Conservation (phyloP, 2,888 invertebrate species). For the Philereme vetulata region DNA sequence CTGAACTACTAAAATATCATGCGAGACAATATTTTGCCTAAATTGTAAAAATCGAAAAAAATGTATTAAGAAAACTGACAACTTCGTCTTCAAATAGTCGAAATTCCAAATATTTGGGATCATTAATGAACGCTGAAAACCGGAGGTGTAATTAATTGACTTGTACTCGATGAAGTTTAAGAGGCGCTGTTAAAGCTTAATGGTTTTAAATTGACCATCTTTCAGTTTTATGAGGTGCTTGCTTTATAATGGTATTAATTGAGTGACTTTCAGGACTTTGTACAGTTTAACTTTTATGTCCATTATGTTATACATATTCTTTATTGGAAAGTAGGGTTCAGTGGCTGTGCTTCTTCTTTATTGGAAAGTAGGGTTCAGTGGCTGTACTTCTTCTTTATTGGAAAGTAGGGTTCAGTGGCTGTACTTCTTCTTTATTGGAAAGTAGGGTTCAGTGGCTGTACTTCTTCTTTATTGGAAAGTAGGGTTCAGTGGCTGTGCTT, state of each 20-base stretch:
- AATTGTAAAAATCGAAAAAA: constrained; percentile 2
- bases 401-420: no score
- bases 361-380: no score
- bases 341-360: no score
- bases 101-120: constrained; percentile 37
- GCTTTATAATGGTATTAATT: constrained; percentile 22
- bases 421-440: no score
- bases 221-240: constrained; percentile 38
- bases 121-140: constrained; percentile 33
- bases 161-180: constrained; percentile 43
- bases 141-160: constrained; percentile 41
- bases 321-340: no score
- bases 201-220: constrained; percentile 40
- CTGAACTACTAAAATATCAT: background rate
- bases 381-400: no score
- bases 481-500: no score
- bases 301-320: background rate
- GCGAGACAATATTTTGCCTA: background rate
- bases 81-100: constrained; percentile 32
- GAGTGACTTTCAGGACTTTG: constrained; percentile 12
- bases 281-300: constrained; percentile 1
- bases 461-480: no score
- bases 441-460: no score
- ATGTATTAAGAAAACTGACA: background rate
- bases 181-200: constrained; percentile 39